Evolutionary conservation across 30 jellyfish, hydroid and myxozoan species (phyloP), one percentile per base, ranked within the genome.

Genomic region (Catostylus mosaicus): DNA sequence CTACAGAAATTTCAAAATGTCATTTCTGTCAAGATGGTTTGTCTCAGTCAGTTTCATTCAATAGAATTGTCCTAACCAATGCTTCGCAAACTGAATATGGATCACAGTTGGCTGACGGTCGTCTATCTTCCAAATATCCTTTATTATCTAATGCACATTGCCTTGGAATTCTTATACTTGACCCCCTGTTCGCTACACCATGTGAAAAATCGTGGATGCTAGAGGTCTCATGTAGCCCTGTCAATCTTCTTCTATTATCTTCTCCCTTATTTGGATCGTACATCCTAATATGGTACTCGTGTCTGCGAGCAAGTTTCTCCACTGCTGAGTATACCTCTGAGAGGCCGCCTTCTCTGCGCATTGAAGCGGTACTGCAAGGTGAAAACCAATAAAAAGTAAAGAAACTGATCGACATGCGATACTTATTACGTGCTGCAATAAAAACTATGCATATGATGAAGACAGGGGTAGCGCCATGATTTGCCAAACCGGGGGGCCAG

Each of bases 311-410:
- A 19, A 90, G 59, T 60, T 84, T 83, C 80, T 90, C 96, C 0
- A 90, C 84, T 12, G 97, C 97, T 2, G 63, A 47, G 82, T 73
- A 43, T 16, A 90, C 87, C 22, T 83, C 84, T 6, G 74, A 30
- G 67, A 90, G 72, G 35, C 97, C 97, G 18, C 92, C 96, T 16
- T 83, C 96, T 33, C 54, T 78, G n/a, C 97, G 76, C 97, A 90
- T 90, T 26, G 77, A 80, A 11, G 27, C 75, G 1, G 97, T 90
- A 34, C 97, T 90, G 84, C 11, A 61, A 30, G 54, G 22, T 0
- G 23, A 24, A 73, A 73, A n/a, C n/a, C n/a, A n/a, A n/a, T n/a
- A n/a, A n/a, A n/a, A n/a, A n/a, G n/a, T n/a, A n/a, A n/a, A n/a
- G n/a, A n/a, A n/a, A n/a, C n/a, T n/a, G n/a, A n/a, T n/a, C n/a